A percentile compares a stretch with the other conserved stretches of the same genome.
Conservation (phyloP, 2,113 vertebrate species). For the Procapra przewalskii region DNA sequence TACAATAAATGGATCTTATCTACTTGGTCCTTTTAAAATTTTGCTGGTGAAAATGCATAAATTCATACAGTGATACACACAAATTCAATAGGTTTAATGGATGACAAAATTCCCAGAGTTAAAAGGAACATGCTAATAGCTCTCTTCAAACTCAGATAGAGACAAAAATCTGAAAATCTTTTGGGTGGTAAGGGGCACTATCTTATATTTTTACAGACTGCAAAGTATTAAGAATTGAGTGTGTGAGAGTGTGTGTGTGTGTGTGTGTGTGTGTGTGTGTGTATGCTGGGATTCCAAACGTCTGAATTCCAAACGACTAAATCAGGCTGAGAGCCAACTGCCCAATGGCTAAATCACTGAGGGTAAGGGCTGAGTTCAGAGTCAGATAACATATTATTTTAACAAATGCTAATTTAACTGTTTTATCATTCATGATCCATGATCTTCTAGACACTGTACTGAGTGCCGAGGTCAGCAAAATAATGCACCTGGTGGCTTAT, state of each 20-base stretch:
- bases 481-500: neutral
- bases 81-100: neutral
- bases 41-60: neutral
- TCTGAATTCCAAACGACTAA: neutral
- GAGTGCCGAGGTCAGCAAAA: neutral
- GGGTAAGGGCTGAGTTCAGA: too few relatives aligned
- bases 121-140: neutral
- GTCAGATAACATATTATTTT: neutral
- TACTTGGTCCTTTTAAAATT: constrained; percentile 1
- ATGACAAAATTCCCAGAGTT: neutral
- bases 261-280: neutral
- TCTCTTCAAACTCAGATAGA: neutral
- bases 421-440: neutral
- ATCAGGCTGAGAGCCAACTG: neutral
- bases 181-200: neutral
- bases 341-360: neutral
- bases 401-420: neutral
- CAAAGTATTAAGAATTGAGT: neutral
- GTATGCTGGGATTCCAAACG: neutral
- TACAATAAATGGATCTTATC: constrained; percentile 11
- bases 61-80: neutral
- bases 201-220: constrained; percentile 7
- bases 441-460: neutral
- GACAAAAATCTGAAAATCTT: neutral
- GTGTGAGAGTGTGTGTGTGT: neutral